These are phyloP conservation scores for Stramonita haemastoma DNA, from an alignment of 2,888 invertebrate genomes.

Conservation along the genomic window DNA sequence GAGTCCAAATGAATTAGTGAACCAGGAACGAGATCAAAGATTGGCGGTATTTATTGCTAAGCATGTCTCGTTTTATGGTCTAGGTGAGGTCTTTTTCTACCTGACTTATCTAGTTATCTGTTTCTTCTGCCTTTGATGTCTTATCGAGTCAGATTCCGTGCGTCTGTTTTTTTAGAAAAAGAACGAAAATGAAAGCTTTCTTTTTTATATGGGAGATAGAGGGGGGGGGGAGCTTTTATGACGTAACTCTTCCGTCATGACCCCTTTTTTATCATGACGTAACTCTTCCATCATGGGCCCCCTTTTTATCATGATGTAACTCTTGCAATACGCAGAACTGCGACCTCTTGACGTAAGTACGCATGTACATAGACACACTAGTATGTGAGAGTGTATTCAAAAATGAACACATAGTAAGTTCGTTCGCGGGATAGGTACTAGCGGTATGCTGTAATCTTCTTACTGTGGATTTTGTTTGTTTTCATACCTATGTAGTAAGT, in stretches of 20 bases:
- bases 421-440: background rate
- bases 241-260: too few relatives aligned
- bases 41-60: background rate
- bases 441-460: background rate
- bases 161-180: background rate
- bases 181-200: background rate
- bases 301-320: too few relatives aligned
- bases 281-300: too few relatives aligned
- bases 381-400: background rate
- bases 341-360: too few relatives aligned
- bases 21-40: background rate
- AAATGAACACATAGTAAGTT: background rate
- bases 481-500: background rate
- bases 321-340: too few relatives aligned
- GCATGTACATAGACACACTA: background rate
- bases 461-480: background rate
- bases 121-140: background rate
- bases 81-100: background rate
- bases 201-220: background rate
- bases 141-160: background rate
- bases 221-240: too few relatives aligned
- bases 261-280: too few relatives aligned
- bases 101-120: background rate
- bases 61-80: background rate
- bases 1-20: too few relatives aligned